Evolutionary conservation across 1,140 invertebrate genomes (phyloP).

Genomic region (Andrena cerasifolii): DNA sequence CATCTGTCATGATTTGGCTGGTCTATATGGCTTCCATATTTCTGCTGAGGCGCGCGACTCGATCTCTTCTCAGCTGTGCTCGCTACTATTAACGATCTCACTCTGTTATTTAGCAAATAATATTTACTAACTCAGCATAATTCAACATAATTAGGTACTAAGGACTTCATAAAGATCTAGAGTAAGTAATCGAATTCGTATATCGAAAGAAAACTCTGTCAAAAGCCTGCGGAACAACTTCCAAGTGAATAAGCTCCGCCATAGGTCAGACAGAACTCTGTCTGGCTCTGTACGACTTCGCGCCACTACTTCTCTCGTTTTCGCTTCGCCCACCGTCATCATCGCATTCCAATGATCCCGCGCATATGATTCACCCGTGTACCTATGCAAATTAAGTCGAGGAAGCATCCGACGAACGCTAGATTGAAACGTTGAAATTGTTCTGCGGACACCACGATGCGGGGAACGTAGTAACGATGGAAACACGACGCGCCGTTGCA

Average conservation of each 20-base stretch:
- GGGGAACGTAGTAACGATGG: not conserved
- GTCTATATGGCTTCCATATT: not conserved
- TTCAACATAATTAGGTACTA: too few relatives aligned
- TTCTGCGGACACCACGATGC: not conserved
- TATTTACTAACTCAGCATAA: not conserved
- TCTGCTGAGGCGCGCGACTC: not conserved
- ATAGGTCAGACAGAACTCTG: too few relatives aligned
- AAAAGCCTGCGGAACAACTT: too few relatives aligned
- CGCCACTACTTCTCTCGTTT: too few relatives aligned
- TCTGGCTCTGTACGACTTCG: too few relatives aligned
- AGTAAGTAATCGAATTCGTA: too few relatives aligned
- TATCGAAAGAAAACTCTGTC: too few relatives aligned
- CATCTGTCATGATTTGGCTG: slow-evolving; percentile 24
- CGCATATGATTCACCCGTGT: too few relatives aligned
- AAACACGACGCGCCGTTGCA: not conserved
- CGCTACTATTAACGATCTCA: not conserved
- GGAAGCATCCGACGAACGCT: not conserved
- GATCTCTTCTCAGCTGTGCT: not conserved
- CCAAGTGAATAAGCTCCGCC: too few relatives aligned
- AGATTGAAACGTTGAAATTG: not conserved
- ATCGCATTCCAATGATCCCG: not conserved
- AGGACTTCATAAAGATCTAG: too few relatives aligned
- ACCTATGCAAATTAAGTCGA: too few relatives aligned
- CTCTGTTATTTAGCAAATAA: too few relatives aligned
- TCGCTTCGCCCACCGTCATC: not conserved